Evolutionary conservation across 2,888 invertebrate genomes (phyloP), one percentile per base, ranked within the genome.

Genomic region (Papilio protenor): DNA sequence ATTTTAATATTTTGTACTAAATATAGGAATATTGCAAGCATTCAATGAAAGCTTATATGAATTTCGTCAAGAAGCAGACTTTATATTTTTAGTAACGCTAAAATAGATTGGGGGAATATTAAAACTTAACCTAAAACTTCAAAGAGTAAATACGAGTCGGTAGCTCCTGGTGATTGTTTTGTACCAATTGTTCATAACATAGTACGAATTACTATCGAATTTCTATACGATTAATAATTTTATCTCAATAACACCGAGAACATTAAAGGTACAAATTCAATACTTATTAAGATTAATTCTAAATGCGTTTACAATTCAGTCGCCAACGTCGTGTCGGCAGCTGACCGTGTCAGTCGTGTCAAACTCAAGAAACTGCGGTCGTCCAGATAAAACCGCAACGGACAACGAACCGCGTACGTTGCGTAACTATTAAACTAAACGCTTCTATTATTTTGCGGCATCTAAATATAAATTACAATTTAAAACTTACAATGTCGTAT

Each of bases 291-390:
- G 74, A 55, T 33, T 73, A 72, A 61, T 77, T 74, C 59, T 23
- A 73, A 76, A 61, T 52, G 14, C 45, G 57, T 57, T 77, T 40
- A n/a, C 21, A 75, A 78, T 75, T 78, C 52, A 45, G 52, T 55
- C 27, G 59, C 55, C 12, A 75, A 78, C 45, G 64, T 64, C 52
- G 55, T 61, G 78, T 72, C 78, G 64, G 75, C 71, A 75, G 52
- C 71, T 75, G 75, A 78, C 71, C 75, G 71, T 78, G 75, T 78
- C 78, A 71, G 75, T n/a, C 78, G 80, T 80, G 83, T 87, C 87
- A 87, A 83, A 84, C 81, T 83, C 89, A 86, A 86, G 88, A 85
- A 86, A 84, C 85, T 88, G 87, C 80, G 88, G 88, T 83, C 79
- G 76, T 75, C 61, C 81, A 82, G 83, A 83, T 84, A 84, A 81